A percentile compares a stretch with the other conserved stretches of the same genome.
Evolutionary conservation across 2,113 vertebrate species (phyloP).

Genomic region (Chaetodon auriga): DNA sequence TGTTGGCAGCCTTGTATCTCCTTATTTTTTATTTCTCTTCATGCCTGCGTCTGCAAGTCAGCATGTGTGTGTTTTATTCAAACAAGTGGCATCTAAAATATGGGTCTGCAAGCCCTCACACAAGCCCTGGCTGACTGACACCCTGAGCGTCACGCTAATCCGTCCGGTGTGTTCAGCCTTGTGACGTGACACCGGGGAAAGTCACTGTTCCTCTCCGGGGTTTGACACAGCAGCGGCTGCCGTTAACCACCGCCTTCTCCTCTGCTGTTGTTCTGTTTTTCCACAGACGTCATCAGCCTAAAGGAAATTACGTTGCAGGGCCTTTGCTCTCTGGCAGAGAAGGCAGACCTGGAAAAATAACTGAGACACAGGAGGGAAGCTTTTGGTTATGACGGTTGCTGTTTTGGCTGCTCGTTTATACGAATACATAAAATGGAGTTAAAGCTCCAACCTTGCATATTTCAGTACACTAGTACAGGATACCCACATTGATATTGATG

Average conservation of each 20-base stretch:
- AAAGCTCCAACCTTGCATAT: not conserved
- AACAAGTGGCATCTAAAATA: constrained; percentile 58
- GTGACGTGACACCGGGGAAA: not conserved
- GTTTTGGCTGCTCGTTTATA: constrained; percentile 31
- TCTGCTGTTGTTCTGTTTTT: constrained; percentile 65
- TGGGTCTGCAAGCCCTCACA: constrained; percentile 22
- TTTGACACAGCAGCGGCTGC: constrained; percentile 65
- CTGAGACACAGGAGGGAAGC: constrained; percentile 51
- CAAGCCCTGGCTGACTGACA: constrained; percentile 25
- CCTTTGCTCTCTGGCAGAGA: constrained; percentile 65
- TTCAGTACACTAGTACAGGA: constrained; percentile 7
- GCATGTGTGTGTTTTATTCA: constrained; percentile 18
- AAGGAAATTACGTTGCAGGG: constrained; percentile 75
- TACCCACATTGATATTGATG: not conserved
- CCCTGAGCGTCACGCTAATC: constrained; percentile 16
- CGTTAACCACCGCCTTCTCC: constrained; percentile 48
- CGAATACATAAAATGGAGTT: constrained; percentile 4
- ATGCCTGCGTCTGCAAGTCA: constrained; percentile 28
- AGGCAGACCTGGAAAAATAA: constrained; percentile 67
- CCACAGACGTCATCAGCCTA: constrained; percentile 74
- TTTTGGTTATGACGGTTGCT: constrained; percentile 21
- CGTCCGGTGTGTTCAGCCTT: constrained; percentile 2
- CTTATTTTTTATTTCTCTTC: constrained; percentile 36
- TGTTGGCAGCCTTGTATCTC: constrained; percentile 47
- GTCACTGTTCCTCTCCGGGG: constrained; percentile 46